Conservation (phyloP, 1,140 invertebrate species). For the Harlomillsia oculata region DNA sequence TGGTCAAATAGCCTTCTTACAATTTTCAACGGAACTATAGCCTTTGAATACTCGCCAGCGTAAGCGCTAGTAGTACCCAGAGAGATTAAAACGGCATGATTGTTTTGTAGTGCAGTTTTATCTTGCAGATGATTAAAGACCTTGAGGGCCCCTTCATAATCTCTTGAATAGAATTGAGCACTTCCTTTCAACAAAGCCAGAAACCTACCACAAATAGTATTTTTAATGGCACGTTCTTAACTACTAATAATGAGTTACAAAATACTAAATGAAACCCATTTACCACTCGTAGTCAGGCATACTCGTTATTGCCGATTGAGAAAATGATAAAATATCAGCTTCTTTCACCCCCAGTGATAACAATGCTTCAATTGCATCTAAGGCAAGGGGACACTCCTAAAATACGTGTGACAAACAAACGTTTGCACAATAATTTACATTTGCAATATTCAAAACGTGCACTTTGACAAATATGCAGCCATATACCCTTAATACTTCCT, state of each 20-base stretch:
- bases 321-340: slow-evolving; percentile 56
- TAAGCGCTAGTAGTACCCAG: slow-evolving; percentile 22
- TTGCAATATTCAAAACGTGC: too few species aligned
- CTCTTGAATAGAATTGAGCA: slow-evolving; percentile 51
- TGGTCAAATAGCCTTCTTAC: too few species aligned
- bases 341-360: slow-evolving; percentile 58
- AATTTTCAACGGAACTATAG: slow-evolving; percentile 27
- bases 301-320: slow-evolving; percentile 48
- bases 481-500: slow-evolving; percentile 56
- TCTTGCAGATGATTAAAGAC: slow-evolving; percentile 55
- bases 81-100: slow-evolving; percentile 48
- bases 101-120: slow-evolving; percentile 50
- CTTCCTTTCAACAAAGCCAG: slow-evolving; percentile 60
- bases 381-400: slow-evolving; percentile 59
- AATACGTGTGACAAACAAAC: not conserved
- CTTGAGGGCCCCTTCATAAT: slow-evolving; percentile 53
- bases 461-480: too few species aligned
- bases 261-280: slow-evolving; percentile 22
- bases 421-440: not conserved
- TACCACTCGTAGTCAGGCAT: slow-evolving; percentile 47
- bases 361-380: slow-evolving; percentile 58
- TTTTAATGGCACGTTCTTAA: too few species aligned
- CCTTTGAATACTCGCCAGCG: slow-evolving; percentile 27
- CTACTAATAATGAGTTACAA: not conserved
- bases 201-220: slow-evolving; percentile 49